Evolutionary conservation across 2,888 invertebrate species (phyloP), one percentile per base, ranked within the genome.

Genomic region (Geophilus truncorum): DNA sequence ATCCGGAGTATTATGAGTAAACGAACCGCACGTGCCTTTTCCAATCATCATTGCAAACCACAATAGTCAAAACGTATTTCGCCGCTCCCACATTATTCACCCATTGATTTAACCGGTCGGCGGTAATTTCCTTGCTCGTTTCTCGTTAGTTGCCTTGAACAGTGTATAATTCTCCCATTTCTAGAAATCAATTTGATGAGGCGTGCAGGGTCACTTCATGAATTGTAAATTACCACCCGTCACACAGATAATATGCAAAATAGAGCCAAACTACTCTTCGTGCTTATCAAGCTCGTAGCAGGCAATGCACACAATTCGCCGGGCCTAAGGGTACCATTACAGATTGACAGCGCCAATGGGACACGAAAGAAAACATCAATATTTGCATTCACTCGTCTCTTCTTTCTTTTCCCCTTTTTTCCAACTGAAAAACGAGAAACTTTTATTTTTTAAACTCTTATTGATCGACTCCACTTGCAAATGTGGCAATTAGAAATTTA

Each of bases 121-220:
- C 5, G 70, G 70, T 23, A 28, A 70, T 28, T 70, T 18, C 25
- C 6, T 25, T 70, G 70, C 25, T 70, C 70, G 28, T 9, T n/a
- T 25, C 25, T 15, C 25, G 28, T 70, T 70, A 70, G 25, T n/a
- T 28, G 25, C 28, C 70, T 70, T 70, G 70, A 70, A 70, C 28
- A 70, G 70, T 70, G 70, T 70, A 70, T 70, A 70, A 70, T 70
- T 70, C 70, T 70, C 70, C 70, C 70, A 70, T 70, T 70, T 70
- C 70, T 70, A 70, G 25, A 70, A 70, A 70, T 70, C 70, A 70
- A 70, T 70, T 70, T 23, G 25, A 70, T 70, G 70, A 70, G 70
- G 70, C 70, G 25, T 70, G 15, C 70, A 70, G 70, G 70, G 70
- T 70, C 70, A 70, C 70, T 70, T 70, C 70, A 70, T 70, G 70